Evolutionary conservation across 2,888 invertebrate species (phyloP).

Genomic region (Plebejus anna): DNA sequence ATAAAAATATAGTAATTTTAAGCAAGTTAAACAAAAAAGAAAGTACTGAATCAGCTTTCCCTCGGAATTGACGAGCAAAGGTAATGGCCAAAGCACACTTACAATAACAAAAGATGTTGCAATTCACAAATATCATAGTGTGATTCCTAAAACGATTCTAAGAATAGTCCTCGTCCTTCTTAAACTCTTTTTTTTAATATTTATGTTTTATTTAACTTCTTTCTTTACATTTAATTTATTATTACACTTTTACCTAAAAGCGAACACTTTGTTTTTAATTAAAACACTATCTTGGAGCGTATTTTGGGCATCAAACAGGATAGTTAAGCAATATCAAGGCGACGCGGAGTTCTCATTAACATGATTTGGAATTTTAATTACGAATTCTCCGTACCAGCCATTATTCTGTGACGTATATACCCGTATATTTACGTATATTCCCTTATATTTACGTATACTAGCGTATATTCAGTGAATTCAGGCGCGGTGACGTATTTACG

Average conservation of each 20-base stretch:
- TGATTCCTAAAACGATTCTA: too few relatives aligned
- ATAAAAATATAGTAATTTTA: too few relatives aligned
- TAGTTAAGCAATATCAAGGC: conserved; percentile 24
- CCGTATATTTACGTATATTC: conserved; percentile 30
- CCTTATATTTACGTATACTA: background rate
- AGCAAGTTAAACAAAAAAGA: too few relatives aligned
- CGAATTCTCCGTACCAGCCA: conserved; percentile 16
- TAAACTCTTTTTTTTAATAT: too few relatives aligned
- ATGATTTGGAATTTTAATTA: conserved; percentile 26
- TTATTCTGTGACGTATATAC: conserved; percentile 22
- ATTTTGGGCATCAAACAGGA: conserved; percentile 15
- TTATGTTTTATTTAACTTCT: too few relatives aligned
- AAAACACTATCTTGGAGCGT: conserved; percentile 12
- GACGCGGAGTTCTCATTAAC: conserved; percentile 18
- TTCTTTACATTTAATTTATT: background rate
- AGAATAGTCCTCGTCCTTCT: too few relatives aligned
- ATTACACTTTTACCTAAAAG: background rate
- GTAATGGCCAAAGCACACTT: too few relatives aligned
- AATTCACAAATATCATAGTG: too few relatives aligned
- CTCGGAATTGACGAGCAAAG: too few relatives aligned
- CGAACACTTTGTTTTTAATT: background rate
- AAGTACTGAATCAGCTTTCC: too few relatives aligned
- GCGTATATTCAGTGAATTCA: conserved; percentile 31
- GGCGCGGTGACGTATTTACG: conserved; percentile 13
- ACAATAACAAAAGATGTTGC: too few relatives aligned